These are phyloP conservation scores for Argopecten irradians DNA, from an alignment of 1,140 invertebrate species.

Conservation along the genomic window DNA sequence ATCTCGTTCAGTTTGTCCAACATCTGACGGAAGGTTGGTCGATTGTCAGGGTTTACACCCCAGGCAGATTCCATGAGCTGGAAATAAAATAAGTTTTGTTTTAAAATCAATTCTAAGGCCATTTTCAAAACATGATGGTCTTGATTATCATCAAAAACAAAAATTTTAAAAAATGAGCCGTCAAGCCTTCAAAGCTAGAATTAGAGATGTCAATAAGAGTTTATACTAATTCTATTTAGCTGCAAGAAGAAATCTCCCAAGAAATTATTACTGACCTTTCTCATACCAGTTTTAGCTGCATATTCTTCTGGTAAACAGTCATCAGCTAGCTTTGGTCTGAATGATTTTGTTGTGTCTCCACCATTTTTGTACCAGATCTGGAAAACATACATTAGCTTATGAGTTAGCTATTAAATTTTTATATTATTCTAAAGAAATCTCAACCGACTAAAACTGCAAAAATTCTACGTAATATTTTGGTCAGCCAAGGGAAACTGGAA, in stretches of 20 bases:
- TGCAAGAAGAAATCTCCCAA: background rate
- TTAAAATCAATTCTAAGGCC: background rate
- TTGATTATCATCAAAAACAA: too few relatives aligned
- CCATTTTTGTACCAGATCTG: conserved; percentile 49
- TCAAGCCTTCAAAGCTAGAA: background rate
- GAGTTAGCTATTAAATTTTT: background rate
- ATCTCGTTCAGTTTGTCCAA: conserved; percentile 52
- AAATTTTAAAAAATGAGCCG: too few relatives aligned
- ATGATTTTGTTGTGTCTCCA: conserved; percentile 49
- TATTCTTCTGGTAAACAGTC: conserved; percentile 51
- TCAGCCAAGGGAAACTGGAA: background rate
- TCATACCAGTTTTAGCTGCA: conserved; percentile 41
- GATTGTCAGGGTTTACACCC: conserved; percentile 35
- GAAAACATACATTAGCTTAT: background rate
- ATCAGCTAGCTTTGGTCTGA: conserved; percentile 43
- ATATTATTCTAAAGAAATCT: background rate
- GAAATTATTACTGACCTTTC: conserved; percentile 27
- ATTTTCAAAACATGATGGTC: background rate
- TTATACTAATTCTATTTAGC: background rate
- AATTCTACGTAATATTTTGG: too few relatives aligned
- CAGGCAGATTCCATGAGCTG: conserved; percentile 48
- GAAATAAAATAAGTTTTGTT: background rate
- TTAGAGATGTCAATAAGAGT: background rate
- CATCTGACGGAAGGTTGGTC: conserved; percentile 50
- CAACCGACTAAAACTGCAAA: background rate